phyloP scores from a whole-genome alignment of 2,113 vertebrate species.

The Macaca mulatta region DNA sequence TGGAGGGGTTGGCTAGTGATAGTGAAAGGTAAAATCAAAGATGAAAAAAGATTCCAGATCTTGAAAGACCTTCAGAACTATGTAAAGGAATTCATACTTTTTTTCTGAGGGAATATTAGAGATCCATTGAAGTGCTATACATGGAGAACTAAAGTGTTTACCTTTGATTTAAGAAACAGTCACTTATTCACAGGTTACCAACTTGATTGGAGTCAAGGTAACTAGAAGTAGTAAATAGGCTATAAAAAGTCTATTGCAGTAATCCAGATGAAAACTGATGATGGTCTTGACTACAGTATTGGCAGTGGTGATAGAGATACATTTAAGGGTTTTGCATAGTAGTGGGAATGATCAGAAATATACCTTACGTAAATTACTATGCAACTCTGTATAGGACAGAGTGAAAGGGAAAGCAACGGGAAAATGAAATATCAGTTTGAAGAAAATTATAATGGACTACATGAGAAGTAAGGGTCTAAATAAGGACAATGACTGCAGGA shows the following conservation, averaged over 20 bases:
- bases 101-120: neutral
- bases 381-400: neutral
- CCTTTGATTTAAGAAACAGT: neutral
- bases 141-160: neutral
- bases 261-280: neutral
- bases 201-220: neutral
- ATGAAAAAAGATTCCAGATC: neutral
- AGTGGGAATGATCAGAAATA: neutral
- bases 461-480: neutral
- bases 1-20: neutral
- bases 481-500: too few species aligned
- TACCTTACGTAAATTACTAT: neutral
- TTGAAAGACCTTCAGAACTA: neutral
- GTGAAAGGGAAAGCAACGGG: neutral
- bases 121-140: neutral
- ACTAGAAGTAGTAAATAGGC: neutral
- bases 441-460: neutral
- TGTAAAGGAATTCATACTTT: neutral
- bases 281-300: neutral
- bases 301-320: neutral
- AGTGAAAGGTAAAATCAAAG: slow-evolving; percentile 1
- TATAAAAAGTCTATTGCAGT: neutral
- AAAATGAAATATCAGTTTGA: neutral
- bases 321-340: neutral
- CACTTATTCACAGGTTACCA: neutral